These are phyloP conservation scores for Crenichthys baileyi DNA, from an alignment of 2,797 vertebrate genomes.

Conservation along the genomic window DNA sequence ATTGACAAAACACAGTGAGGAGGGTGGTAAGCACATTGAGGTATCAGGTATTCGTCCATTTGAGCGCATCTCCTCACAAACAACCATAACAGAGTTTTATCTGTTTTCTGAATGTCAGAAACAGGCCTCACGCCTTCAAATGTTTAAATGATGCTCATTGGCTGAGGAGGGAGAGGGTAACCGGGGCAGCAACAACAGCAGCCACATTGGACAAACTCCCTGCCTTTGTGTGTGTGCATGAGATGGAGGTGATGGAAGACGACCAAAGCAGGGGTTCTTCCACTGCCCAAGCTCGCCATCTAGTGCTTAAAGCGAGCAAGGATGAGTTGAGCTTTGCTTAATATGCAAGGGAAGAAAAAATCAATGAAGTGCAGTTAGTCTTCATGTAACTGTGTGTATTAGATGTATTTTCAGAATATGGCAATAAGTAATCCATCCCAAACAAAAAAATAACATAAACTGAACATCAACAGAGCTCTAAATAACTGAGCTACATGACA, in stretches of 20 bases:
- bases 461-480: not conserved
- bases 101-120: not conserved
- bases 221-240: slow-evolving; percentile 31
- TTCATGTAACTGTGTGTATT: not conserved
- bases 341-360: slow-evolving; percentile 44
- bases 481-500: not conserved
- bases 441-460: not conserved
- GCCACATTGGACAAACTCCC: slow-evolving; percentile 43
- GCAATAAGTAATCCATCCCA: not conserved
- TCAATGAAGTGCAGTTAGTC: slow-evolving; percentile 37
- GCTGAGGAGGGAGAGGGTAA: slow-evolving; percentile 65
- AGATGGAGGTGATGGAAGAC: slow-evolving; percentile 38
- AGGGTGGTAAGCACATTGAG: slow-evolving; percentile 37
- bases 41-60: slow-evolving; percentile 63
- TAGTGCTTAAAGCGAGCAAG: slow-evolving; percentile 51
- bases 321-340: slow-evolving; percentile 9
- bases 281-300: slow-evolving; percentile 49
- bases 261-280: slow-evolving; percentile 32
- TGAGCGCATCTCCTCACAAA: slow-evolving; percentile 55
- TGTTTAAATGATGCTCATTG: slow-evolving; percentile 28
- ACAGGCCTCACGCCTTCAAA: not conserved
- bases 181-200: slow-evolving; percentile 71
- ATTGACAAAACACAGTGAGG: slow-evolving; percentile 31
- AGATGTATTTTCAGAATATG: not conserved
- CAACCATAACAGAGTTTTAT: slow-evolving; percentile 15